A percentile compares a stretch with the other conserved stretches of the same genome.
These are phyloP conservation scores for Sinonovacula constricta DNA, from an alignment of 1,140 invertebrate species.

Conservation along the genomic window DNA sequence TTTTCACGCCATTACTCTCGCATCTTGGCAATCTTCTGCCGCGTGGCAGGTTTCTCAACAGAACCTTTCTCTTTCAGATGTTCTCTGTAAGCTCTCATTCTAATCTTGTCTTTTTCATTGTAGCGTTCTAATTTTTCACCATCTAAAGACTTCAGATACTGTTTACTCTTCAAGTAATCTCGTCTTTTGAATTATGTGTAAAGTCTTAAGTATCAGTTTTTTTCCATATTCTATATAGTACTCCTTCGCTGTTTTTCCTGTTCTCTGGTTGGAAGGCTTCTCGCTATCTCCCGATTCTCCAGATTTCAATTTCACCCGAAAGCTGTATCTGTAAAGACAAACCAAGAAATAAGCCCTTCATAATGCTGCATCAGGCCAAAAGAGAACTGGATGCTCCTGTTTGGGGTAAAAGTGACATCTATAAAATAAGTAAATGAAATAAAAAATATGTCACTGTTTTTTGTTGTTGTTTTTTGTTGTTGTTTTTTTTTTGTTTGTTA, in stretches of 20 bases:
- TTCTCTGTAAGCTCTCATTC: constrained; percentile 25
- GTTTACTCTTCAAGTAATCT: neutral
- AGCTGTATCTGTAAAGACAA: constrained; percentile 5
- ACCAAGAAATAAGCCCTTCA: neutral
- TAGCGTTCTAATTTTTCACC: neutral
- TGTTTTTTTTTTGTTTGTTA: neutral
- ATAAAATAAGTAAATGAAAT: constrained; percentile 11
- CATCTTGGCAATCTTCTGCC: constrained; percentile 7
- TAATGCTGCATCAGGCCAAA: neutral
- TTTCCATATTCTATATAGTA: constrained; percentile 15
- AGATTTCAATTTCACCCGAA: constrained; percentile 2
- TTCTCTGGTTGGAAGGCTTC: neutral
- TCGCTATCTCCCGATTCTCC: no score
- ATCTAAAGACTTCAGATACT: neutral
- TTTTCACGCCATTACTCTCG: constrained; percentile 11
- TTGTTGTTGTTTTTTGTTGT: no score
- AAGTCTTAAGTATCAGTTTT: neutral
- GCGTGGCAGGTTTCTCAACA: constrained; percentile 24
- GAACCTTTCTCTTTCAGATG: constrained; percentile 8
- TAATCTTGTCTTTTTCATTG: constrained; percentile 34
- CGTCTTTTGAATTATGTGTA: constrained; percentile 21
- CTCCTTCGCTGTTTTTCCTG: neutral
- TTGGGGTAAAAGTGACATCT: neutral
- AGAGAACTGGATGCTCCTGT: constrained; percentile 3
- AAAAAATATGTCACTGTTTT: neutral